These are phyloP conservation scores for Sarcophaga bullata DNA, from an alignment of 1,140 invertebrate species.

Conservation along the genomic window DNA sequence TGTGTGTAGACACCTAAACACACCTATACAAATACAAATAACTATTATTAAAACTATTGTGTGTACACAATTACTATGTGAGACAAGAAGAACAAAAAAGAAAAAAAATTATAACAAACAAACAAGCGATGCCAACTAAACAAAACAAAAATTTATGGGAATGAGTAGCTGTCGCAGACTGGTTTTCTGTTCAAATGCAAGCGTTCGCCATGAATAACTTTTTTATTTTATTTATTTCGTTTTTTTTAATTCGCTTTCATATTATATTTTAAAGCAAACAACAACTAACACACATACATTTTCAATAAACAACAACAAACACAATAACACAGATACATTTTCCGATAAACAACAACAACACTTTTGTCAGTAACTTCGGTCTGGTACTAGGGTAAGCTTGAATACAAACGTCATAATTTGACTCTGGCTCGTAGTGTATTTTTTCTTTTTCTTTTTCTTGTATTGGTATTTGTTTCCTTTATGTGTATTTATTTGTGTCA, in stretches of 20 bases:
- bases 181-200: too few species aligned
- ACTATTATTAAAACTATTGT: neutral
- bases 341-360: neutral
- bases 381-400: conserved; percentile 45
- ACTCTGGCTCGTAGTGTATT: neutral
- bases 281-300: neutral
- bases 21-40: neutral
- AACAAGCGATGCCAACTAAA: neutral
- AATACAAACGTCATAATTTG: conserved; percentile 28
- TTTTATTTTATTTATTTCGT: neutral
- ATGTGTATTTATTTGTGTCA: neutral
- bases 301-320: neutral
- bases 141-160: neutral
- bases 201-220: neutral
- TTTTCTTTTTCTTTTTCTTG: conserved; percentile 21
- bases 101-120: neutral
- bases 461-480: neutral
- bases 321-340: neutral
- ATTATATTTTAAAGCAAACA: neutral
- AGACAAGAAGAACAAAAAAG: neutral
- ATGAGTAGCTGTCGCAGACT: neutral
- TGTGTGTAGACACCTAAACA: neutral
- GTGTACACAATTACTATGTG: neutral
- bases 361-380: conserved; percentile 11
- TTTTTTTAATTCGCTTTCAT: neutral